Evolutionary conservation across 2,888 invertebrate species (phyloP).

Genomic region (Melinaea menophilus): DNA sequence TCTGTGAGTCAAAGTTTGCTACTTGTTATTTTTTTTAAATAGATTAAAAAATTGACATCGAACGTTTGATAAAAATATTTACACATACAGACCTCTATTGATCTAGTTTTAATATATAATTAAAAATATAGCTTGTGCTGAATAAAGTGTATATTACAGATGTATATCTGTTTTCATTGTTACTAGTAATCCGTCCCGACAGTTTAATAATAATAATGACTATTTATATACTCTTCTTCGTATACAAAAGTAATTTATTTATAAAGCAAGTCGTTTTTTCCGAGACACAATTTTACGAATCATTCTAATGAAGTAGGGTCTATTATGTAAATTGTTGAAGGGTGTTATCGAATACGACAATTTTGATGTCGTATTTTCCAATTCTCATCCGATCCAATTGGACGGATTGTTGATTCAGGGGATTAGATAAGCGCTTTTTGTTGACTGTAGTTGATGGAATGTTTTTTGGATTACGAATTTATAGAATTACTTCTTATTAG

Average conservation of each 20-base stretch:
- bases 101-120: no score
- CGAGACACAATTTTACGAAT: conserved; percentile 29
- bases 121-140: no score
- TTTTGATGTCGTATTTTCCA: conserved; percentile 52
- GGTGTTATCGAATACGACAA: conserved; percentile 50
- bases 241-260: neutral
- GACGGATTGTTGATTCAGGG: conserved; percentile 41
- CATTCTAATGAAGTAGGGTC: conserved; percentile 56
- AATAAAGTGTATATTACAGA: no score
- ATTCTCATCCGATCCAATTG: conserved; percentile 39
- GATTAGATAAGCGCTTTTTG: conserved; percentile 41
- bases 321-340: conserved; percentile 64
- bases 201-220: no score
- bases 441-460: conserved; percentile 28
- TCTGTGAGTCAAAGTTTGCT: neutral
- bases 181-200: no score
- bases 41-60: no score
- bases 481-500: conserved; percentile 29
- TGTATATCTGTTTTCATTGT: no score
- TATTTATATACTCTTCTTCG: no score
- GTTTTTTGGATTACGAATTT: conserved; percentile 31
- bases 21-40: neutral
- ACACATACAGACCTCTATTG: no score
- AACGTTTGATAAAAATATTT: no score
- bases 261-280: conserved; percentile 11